These are phyloP conservation scores for Saccostrea echinata DNA, from an alignment of 1,140 invertebrate genomes.

Conservation along the genomic window DNA sequence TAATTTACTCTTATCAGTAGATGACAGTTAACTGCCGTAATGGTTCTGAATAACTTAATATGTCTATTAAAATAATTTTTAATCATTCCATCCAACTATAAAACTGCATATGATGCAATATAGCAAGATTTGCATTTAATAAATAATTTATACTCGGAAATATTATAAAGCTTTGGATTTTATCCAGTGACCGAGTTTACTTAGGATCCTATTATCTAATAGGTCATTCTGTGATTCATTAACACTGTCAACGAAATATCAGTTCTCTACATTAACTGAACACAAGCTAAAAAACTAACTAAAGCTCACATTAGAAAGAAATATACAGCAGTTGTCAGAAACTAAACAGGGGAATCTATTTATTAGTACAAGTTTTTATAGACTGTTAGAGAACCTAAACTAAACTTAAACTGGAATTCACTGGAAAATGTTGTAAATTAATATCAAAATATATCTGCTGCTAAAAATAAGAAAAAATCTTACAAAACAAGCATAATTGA, in stretches of 20 bases:
- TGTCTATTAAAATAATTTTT: too few relatives aligned
- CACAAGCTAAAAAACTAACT: background rate
- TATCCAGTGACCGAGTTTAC: conserved; percentile 17
- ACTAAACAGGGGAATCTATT: background rate
- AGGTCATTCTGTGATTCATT: background rate
- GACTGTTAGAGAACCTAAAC: background rate
- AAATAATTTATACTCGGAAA: conserved; percentile 12
- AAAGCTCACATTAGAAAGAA: background rate
- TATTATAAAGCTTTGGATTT: background rate
- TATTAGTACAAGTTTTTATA: background rate
- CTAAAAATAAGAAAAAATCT: background rate
- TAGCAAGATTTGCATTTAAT: background rate
- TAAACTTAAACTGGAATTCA: background rate
- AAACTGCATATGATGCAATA: background rate
- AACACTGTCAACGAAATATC: background rate
- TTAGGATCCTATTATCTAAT: background rate
- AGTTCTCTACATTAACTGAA: background rate
- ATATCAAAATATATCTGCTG: background rate
- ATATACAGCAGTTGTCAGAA: background rate
- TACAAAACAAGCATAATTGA: background rate
- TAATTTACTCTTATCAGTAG: too few relatives aligned
- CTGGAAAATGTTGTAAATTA: background rate
- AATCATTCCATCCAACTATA: too few relatives aligned
- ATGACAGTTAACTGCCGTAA: too few relatives aligned
- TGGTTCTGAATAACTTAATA: too few relatives aligned